Evolutionary conservation across 2,888 invertebrate species (phyloP).

Genomic region (Oxystoma pomonae): DNA sequence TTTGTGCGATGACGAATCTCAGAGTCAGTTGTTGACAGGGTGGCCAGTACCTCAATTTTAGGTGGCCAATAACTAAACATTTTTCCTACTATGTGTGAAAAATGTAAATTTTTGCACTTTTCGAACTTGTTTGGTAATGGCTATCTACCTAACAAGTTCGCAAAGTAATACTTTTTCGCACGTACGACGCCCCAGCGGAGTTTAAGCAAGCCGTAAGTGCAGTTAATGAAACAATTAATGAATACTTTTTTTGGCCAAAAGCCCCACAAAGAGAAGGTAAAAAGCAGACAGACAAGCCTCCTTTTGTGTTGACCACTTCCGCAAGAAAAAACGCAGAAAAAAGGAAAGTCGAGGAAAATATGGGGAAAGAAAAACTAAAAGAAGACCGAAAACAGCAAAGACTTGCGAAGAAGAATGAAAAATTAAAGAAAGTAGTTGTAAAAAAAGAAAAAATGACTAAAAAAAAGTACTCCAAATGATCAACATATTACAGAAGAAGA

Average conservation of each 20-base stretch:
- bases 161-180: neutral
- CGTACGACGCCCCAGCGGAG: neutral
- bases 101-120: neutral
- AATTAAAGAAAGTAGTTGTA: neutral
- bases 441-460: neutral
- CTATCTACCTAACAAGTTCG: neutral
- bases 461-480: neutral
- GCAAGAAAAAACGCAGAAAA: neutral
- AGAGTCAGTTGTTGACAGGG: neutral
- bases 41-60: neutral
- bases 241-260: neutral
- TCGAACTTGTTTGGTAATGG: neutral
- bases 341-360: neutral
- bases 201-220: neutral
- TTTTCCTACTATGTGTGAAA: neutral
- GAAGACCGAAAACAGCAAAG: neutral
- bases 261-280: neutral
- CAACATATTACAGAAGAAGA: neutral
- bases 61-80: neutral
- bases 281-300: neutral
- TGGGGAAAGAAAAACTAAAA: neutral
- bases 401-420: neutral
- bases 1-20: too few species aligned
- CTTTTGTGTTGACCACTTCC: neutral
- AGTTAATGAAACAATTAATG: neutral